Base-by-base conservation (phyloP, 1,140 invertebrate genomes). In the Drosophila melanica region DNA sequence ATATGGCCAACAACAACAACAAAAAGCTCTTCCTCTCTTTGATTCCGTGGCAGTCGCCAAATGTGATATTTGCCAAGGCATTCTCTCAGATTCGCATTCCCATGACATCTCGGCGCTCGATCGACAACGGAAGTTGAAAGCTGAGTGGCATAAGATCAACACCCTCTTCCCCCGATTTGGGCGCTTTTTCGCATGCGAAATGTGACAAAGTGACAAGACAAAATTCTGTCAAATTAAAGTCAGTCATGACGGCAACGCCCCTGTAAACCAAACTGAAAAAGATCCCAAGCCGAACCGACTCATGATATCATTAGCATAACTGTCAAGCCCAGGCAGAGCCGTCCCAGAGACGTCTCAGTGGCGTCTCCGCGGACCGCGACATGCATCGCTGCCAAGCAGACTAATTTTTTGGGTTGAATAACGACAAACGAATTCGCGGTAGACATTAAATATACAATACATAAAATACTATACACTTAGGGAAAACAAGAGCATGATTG, bases 201-300 rank as follows among this genome's bases (percentile, higher is more conserved):
- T 79, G 70, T 57, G 71, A 77, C 71, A 77, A 76, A 87, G 67
- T 90, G 87, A 90, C 87, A 90, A 66, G 81, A 77, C 82, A 87
- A 86, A 90, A 63, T 73, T 77, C 81, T 90, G 82, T 90, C 87
- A 90, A 90, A 90, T 90, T 90, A 87, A 87, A 84, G 84, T 86
- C 81, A 71, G 77, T 75, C 85, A 82, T 76, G 63, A 58, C n/a
- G 67, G 73, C 80, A 59, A 48, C 50, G 39, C 67, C 75, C 67
- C 44, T 27, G 11, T 51, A 44, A 51, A 35, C 16, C n/a, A 33
- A 39, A 18, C 42, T 11, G 27, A 35, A 10, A 5, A 20, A 45
- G n/a, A 23, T 20, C 3, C 41, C 18, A 5, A 18, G 23, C 14
- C n/a, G 35, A 58, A 45, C n/a, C 50, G 62, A 53, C 67, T 58